These are phyloP conservation scores for Bugulina stolonifera DNA, from an alignment of 2,888 invertebrate genomes.

Conservation along the genomic window DNA sequence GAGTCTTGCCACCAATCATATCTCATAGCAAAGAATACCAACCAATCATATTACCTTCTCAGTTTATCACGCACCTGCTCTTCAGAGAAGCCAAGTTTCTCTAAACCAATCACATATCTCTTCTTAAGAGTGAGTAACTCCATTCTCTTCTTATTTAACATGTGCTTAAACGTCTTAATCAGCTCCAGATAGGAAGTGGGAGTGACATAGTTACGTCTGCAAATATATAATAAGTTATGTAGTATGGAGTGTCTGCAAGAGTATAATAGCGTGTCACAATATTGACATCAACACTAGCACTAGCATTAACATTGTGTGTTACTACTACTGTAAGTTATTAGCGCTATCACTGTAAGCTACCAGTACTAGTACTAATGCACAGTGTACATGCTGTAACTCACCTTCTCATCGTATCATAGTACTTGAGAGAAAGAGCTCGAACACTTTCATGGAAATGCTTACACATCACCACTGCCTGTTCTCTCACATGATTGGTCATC, in stretches of 20 bases:
- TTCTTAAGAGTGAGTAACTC: constrained; percentile 50
- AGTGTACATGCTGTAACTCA: no score
- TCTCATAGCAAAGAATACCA: no score
- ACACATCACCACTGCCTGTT: constrained; percentile 49
- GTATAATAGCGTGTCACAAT: no score
- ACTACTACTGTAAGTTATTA: no score
- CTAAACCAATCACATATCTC: constrained; percentile 61
- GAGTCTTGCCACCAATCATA: no score
- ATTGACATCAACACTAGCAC: no score
- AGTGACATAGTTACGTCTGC: constrained; percentile 49
- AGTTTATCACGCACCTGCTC: constrained; percentile 41
- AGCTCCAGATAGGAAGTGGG: constrained; percentile 52
- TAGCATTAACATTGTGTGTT: no score
- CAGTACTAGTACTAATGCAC: no score
- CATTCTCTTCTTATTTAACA: constrained; percentile 47
- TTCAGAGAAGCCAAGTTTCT: constrained; percentile 51
- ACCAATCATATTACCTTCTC: no score
- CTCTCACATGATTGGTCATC: constrained; percentile 45
- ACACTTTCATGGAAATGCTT: constrained; percentile 52
- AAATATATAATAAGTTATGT: constrained; percentile 34
- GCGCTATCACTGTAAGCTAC: no score
- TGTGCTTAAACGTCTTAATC: constrained; percentile 50
- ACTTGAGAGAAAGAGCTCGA: constrained; percentile 46
- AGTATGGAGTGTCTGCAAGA: no score
- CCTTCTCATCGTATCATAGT: constrained; percentile 45